phyloP scores from a whole-genome alignment of 2,888 invertebrate species.

The Hololepta plana region DNA sequence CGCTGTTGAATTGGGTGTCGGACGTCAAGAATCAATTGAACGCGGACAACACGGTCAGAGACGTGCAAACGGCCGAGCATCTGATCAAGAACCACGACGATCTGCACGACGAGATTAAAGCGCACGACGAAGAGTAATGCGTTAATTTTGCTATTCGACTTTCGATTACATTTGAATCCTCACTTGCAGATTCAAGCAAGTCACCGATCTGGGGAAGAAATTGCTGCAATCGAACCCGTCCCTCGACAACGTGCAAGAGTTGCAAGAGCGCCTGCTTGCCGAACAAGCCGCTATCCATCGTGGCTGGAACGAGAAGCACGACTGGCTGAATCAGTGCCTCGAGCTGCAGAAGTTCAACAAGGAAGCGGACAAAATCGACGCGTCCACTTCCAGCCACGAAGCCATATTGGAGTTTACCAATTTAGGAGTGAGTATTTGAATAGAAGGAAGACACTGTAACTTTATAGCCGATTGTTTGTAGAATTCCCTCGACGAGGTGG shows the following conservation, averaged over 20 bases:
- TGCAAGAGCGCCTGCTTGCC: conserved; percentile 50
- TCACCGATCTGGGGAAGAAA: conserved; percentile 62
- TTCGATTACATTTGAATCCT: conserved; percentile 5
- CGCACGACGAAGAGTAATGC: conserved; percentile 78
- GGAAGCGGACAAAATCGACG: conserved; percentile 94
- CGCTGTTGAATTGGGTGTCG: conserved; percentile 65
- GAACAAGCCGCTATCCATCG: conserved; percentile 60
- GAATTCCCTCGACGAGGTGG: conserved; percentile 80
- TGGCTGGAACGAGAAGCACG: conserved; percentile 74
- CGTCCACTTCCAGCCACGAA: conserved; percentile 83
- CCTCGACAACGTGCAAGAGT: conserved; percentile 56
- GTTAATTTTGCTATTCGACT: conserved; percentile 1
- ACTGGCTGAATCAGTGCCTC: conserved; percentile 70
- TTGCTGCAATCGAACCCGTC: conserved; percentile 51
- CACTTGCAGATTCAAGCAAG: conserved; percentile 48
- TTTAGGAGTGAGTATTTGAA: conserved; percentile 47
- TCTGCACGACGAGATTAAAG: conserved; percentile 62
- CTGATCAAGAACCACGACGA: conserved; percentile 82
- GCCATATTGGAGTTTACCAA: conserved; percentile 81
- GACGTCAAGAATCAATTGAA: conserved; percentile 63
- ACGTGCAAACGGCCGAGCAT: conserved; percentile 84
- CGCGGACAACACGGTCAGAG: conserved; percentile 59
- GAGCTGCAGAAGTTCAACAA: conserved; percentile 85
- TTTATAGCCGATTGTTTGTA: conserved; percentile 19
- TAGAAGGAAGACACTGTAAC: not conserved